A percentile compares a stretch with the other conserved stretches of the same genome.
phyloP scores from a whole-genome alignment of 1,140 invertebrate species.

The Luehdorfia chinensis region DNA sequence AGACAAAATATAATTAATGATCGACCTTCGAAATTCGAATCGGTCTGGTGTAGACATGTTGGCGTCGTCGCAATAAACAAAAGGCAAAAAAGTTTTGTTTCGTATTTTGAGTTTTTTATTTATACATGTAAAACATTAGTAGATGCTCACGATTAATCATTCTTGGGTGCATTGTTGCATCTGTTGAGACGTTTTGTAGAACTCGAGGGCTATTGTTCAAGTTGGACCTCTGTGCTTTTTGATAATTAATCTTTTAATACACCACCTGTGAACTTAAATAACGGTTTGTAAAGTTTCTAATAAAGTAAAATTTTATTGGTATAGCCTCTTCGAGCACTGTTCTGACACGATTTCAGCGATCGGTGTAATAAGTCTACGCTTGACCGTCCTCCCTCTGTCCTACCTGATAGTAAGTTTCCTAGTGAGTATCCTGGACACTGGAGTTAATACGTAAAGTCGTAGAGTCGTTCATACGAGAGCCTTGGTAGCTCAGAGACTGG shows the following conservation, averaged over 20 bases:
- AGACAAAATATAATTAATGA: slow-evolving; percentile 78
- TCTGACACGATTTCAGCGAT: no score
- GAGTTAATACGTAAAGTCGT: no score
- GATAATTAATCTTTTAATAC: slow-evolving; percentile 49
- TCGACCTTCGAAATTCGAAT: slow-evolving; percentile 68
- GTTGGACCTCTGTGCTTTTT: slow-evolving; percentile 47
- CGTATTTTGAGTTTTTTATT: slow-evolving; percentile 55
- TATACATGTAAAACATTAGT: slow-evolving; percentile 61
- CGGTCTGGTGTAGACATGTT: slow-evolving; percentile 70
- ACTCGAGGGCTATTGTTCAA: slow-evolving; percentile 53
- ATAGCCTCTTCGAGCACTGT: no score
- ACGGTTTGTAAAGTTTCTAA: slow-evolving; percentile 31
- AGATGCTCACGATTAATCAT: slow-evolving; percentile 68
- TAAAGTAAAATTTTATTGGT: background rate
- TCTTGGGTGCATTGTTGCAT: slow-evolving; percentile 62
- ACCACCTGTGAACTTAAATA: slow-evolving; percentile 63
- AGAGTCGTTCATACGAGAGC: no score
- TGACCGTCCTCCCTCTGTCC: no score
- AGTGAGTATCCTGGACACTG: no score
- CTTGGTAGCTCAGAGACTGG: no score
- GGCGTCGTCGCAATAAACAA: slow-evolving; percentile 74
- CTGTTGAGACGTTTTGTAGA: slow-evolving; percentile 58
- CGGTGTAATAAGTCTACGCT: no score
- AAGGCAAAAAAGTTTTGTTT: slow-evolving; percentile 66
- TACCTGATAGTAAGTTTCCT: no score